A percentile compares a stretch with the other conserved stretches of the same genome.
Conservation (phyloP, 2,113 vertebrate species). For the Mustela nigripes region DNA sequence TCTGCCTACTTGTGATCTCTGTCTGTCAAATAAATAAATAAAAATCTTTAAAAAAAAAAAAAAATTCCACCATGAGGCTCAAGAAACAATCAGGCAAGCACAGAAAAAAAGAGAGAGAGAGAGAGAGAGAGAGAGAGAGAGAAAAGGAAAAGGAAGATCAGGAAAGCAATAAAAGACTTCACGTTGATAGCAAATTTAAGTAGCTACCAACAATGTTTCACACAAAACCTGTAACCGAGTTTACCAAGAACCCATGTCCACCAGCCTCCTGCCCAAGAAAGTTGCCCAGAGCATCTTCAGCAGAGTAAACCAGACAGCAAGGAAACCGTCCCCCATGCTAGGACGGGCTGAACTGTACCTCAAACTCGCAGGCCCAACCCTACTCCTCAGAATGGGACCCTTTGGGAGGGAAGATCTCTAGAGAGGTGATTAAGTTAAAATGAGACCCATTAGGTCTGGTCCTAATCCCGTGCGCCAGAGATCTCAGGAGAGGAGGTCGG, state of each 20-base stretch:
- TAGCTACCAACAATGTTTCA: neutral
- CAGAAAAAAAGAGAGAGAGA: too few relatives aligned
- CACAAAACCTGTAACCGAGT: conserved; percentile 3
- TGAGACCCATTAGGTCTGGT: neutral
- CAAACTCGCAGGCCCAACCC: neutral
- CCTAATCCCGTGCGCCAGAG: neutral
- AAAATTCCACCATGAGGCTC: neutral
- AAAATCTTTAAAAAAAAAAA: too few relatives aligned
- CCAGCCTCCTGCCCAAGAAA: neutral
- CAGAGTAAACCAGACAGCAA: neutral
- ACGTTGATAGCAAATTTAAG: neutral
- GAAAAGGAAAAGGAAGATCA: too few relatives aligned
- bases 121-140: neutral
- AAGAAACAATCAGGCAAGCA: neutral
- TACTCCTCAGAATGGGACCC: neutral
- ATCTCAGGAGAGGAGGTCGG: neutral
- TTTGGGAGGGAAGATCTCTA: neutral
- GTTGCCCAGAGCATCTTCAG: neutral
- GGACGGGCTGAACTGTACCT: neutral
- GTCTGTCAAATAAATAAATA: too few relatives aligned
- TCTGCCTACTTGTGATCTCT: too few relatives aligned
- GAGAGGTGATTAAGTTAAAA: neutral
- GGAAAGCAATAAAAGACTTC: neutral
- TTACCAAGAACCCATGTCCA: neutral
- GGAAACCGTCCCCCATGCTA: neutral